Base-by-base conservation (phyloP, 2,888 invertebrate genomes). In the Cinara cedri region DNA sequence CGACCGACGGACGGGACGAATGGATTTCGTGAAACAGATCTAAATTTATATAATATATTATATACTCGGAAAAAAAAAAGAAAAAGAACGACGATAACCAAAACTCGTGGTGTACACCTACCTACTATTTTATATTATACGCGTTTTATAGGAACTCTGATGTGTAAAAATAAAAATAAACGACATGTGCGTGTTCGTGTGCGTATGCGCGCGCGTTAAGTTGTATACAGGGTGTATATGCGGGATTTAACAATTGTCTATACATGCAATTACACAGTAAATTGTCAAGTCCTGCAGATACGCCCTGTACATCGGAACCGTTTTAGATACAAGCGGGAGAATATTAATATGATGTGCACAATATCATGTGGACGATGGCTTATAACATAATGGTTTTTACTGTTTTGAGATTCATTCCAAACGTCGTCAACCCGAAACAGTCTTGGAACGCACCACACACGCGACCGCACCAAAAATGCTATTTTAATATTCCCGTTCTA, bases 121-220 rank as follows among this genome's bases (percentile, higher is more conserved):
- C n/a, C 34, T 13, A 19, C 34, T 13, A 19, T 6, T n/a, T 11
- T 63, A 24, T 13, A 4, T 10, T 49, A 9, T 34, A 44, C 68
- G 11, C 42, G 21, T 49, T 14, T 21, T 44, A 44, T 46, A 19
- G 13, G 21, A 44, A 21, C 19, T n/a, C n/a, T 10, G 68, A 11
- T 19, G 60, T 49, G 10, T n/a, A 49, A 49, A 72, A 60, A 72
- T 72, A 62, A 72, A 62, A 72, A 72, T 72, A 72, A 49, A 60
- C 34, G 26, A 8, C 60, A 26, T 19, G 42, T 42, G 70, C 34
- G 68, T 6, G 10, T 34, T 51, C 19, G 51, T 21, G 62, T 19
- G 62, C 42, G n/a, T n/a, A n/a, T n/a, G n/a, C n/a, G n/a, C n/a
- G n/a, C n/a, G n/a, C n/a, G n/a, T n/a, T n/a, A n/a, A n/a, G n/a